phyloP scores from a whole-genome alignment of 2,113 vertebrate species.

The Patagioenas fasciata region DNA sequence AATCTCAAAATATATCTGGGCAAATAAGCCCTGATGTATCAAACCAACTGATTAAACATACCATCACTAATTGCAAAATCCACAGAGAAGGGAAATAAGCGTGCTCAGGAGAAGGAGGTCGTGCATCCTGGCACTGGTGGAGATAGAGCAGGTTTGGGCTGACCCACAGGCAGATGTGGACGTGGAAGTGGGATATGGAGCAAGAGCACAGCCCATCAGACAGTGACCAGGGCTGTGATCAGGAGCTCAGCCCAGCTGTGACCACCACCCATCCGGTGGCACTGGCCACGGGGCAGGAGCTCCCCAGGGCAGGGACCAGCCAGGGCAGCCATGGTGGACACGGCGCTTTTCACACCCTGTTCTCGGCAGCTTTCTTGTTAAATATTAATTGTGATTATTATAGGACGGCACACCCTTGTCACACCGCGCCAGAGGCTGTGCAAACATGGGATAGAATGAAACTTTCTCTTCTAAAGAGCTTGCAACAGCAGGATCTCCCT shows the following conservation, averaged over 20 bases:
- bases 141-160: background rate
- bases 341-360: background rate
- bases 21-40: background rate
- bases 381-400: background rate
- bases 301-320: background rate
- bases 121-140: accelerated
- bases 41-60: background rate
- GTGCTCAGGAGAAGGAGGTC: background rate
- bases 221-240: background rate
- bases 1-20: background rate
- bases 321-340: background rate
- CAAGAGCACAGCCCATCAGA: background rate
- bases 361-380: background rate
- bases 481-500: background rate
- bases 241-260: background rate
- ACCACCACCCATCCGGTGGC: background rate
- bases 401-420: background rate
- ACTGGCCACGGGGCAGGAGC: background rate
- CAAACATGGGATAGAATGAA: background rate
- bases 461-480: background rate
- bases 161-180: background rate
- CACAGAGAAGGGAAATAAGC: background rate
- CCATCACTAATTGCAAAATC: background rate
- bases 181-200: accelerated
- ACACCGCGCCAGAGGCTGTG: accelerated